Evolutionary conservation across 2,113 vertebrate species (phyloP), one percentile per base, ranked within the genome.

Genomic region (Labeo catla): DNA sequence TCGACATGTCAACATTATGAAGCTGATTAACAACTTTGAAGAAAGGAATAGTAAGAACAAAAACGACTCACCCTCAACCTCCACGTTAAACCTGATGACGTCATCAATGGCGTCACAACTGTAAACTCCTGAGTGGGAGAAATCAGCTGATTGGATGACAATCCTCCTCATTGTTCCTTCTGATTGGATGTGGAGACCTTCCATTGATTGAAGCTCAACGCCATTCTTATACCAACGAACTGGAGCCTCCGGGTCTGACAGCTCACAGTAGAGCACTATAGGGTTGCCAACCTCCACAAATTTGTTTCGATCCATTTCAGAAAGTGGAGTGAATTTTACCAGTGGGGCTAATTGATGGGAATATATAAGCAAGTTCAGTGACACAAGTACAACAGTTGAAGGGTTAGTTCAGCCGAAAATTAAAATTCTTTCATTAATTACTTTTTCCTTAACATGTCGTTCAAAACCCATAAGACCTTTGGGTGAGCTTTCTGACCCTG

Each of bases 221-320:
- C 95, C 95, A 65, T 96, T 96, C 87, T 95, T 96, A 92, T 94
- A 95, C 95, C 95, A 96, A 82, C 94, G 91, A 13, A 96, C 95
- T 49, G 91, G 87, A 82, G 89, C 91, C 39, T 90, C 91, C 5
- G 94, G 92, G 85, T 95, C 93, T 43, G 95, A 96, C 66, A 96
- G 86, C 92, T 96, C 95, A 79, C 95, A 96, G 89, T 95, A 96
- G 61, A 96, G 94, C 61, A 96, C 94, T 34, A 96, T 95, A 39
- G 95, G 94, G 87, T 94, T 95, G 21, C 94, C 95, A n/a, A 93
- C 90, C 91, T 96, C 95, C 61, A 95, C 92, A 93, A 95, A 95
- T 90, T 95, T 96, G 84, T 95, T 95, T 76, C 95, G 92, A 89
- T 96, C 95, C 94, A 95, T 95, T 91, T 96, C 95, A 39, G 95